Conservation (phyloP, 2,113 vertebrate species). For the Aegithalos caudatus region DNA sequence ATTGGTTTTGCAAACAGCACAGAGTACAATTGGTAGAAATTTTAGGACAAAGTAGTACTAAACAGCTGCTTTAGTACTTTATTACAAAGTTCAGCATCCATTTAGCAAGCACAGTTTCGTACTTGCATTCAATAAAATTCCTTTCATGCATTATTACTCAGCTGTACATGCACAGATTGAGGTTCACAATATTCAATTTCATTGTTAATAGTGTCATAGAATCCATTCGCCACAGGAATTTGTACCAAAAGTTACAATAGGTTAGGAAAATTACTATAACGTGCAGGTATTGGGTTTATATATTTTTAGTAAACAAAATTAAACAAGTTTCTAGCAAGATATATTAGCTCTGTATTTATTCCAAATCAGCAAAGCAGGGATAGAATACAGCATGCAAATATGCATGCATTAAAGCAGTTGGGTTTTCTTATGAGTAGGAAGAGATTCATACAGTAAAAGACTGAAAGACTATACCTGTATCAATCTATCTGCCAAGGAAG, state of each 20-base stretch:
- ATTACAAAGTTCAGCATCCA: conserved; percentile 10
- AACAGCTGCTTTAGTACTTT: conserved; percentile 53
- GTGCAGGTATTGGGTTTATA: conserved; percentile 52
- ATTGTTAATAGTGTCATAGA: conserved; percentile 61
- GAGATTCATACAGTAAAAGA: conserved; percentile 62
- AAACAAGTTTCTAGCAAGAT: conserved; percentile 48
- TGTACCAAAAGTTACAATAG: conserved; percentile 40
- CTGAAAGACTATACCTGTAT: conserved; percentile 94
- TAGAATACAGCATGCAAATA: conserved; percentile 73
- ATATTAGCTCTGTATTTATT: conserved; percentile 53
- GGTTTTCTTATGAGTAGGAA: not conserved
- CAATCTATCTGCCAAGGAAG: conserved; percentile 99
- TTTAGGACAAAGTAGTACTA: conserved; percentile 62
- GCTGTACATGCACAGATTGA: conserved; percentile 71
- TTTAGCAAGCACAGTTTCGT: conserved; percentile 49
- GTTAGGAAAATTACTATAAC: conserved; percentile 65
- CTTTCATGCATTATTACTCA: conserved; percentile 77
- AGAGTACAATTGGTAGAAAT: conserved; percentile 48
- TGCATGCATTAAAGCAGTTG: conserved; percentile 70
- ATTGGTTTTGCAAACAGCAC: conserved; percentile 58
- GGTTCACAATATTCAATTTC: not conserved
- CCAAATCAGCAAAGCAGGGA: conserved; percentile 41
- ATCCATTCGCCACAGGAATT: conserved; percentile 36
- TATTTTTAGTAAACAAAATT: conserved; percentile 61
- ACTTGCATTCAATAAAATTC: conserved; percentile 56